Evolutionary conservation across 2,113 vertebrate species (phyloP), one percentile per base, ranked within the genome.

Genomic region (Coreoperca whiteheadi): DNA sequence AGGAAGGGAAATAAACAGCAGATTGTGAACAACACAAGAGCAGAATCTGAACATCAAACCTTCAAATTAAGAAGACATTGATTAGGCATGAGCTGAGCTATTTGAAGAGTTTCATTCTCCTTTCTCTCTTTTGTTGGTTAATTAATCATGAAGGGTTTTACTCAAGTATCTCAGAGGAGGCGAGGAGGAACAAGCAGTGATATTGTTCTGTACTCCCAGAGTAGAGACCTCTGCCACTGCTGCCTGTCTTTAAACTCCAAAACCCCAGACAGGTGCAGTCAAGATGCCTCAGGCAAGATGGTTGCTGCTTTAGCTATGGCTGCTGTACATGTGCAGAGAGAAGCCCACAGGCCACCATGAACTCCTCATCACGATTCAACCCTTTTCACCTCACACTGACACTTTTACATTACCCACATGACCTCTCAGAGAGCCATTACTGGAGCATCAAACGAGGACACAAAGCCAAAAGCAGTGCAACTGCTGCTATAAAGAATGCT

Each of bases 51-150:
- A 59, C 59, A 79, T 65, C 69, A 46, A 84, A 71, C 81, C 69
- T 79, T 77, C 53, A 74, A 75, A 81, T 88, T 75, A 89, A 89
- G 66, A 88, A 74, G 60, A 54, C 57, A 81, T 79, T 85, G 84
- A 92, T 89, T 67, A 37, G 60, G 67, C 54, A 56, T 43, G 64
- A 87, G 60, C 60, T 0, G 76, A 71, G 72, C 32, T 28, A 2
- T 74, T 71, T 83, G 59, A 87, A 85, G 59, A 66, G 70, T 69
- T 81, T 59, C 23, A 64, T 50, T 60, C 56, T 77, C 8, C 50
- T 72, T 66, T 66, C 71, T 65, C 41, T 74, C 16, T 68, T 72
- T 77, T 77, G 60, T 82, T 28, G 48, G 46, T 81, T 87, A 86
- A 92, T 91, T 83, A 77, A 91, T 77, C 50, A 59, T 59, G 60